Conservation (phyloP, 2,113 vertebrate species). For the Oreochromis spilurus region DNA sequence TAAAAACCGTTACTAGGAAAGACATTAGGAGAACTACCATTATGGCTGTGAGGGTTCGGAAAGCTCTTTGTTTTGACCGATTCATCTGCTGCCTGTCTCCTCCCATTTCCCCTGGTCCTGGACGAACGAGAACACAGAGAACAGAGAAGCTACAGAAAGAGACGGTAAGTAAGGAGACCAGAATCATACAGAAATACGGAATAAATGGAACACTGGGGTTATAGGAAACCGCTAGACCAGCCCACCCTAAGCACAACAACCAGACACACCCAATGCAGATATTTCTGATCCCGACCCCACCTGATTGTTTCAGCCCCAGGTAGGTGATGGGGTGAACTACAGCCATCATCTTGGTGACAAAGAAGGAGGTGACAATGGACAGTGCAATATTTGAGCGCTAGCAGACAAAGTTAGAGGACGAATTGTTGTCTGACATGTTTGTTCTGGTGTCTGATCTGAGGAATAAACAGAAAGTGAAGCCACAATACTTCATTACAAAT, state of each 20-base stretch:
- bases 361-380: too few species aligned
- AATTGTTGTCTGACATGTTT: not conserved
- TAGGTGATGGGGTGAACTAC: not conserved
- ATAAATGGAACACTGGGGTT: not conserved
- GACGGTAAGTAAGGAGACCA: not conserved
- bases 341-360: not conserved
- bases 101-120: not conserved
- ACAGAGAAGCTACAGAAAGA: not conserved
- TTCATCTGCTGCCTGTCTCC: not conserved
- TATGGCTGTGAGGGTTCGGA: not conserved
- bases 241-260: not conserved
- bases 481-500: too few species aligned
- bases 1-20: not conserved
- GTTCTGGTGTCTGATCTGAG: not conserved
- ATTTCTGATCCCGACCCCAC: not conserved
- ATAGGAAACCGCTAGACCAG: rapidly evolving
- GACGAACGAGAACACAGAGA: not conserved
- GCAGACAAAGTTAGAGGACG: not conserved
- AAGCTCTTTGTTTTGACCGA: not conserved
- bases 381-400: not conserved
- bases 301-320: not conserved
- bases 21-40: not conserved
- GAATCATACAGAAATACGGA: not conserved
- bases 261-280: not conserved
- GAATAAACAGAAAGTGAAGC: too few species aligned